Base-by-base conservation (phyloP, 2,888 invertebrate species). In the Agonopterix alstromeriana region DNA sequence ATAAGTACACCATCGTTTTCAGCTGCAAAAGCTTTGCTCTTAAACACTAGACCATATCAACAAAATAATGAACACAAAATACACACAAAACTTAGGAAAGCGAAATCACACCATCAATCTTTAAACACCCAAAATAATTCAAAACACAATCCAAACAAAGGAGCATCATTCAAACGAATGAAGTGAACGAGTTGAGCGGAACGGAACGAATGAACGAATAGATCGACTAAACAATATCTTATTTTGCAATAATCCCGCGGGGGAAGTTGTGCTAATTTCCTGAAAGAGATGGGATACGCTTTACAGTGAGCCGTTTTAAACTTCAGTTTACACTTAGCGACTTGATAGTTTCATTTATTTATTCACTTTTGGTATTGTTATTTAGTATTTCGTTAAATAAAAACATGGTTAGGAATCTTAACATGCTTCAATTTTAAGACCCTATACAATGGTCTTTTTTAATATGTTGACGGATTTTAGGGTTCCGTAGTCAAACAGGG, bases 181-280 rank as follows among this genome's bases (percentile, higher is more conserved):
- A 73, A 67, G 51, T 47, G 53, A 50, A 53, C 27, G 27, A 27
- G 27, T 27, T 27, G 27, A 27, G 27, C 27, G 27, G 27, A 27
- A 27, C 27, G 27, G 27, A 27, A 27, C 50, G 50, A 53, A 71
- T 71, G 72, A 78, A 73, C 76, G 79, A 75, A 77, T 74, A 80
- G 82, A 82, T 84, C 75, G 80, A 73, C 76, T 81, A 77, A 84
- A 86, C 84, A 86, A 87, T 86, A 86, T 87, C 87, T 87, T 86
- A 84, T 85, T 85, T 85, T 73, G 79, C 79, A 76, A 83, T 85
- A 84, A 84, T 84, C 85, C 84, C 69, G 69, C 71, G 73, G 78
- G 73, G 80, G 82, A 82, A 79, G 81, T 76, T 73, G 64, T 79
- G 81, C 83, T 85, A 87, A 88, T 88, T 88, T 87, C 87, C 86